phyloP scores from a whole-genome alignment of 92 coral and sea anemone species.

The Nematostella vectensis region DNA sequence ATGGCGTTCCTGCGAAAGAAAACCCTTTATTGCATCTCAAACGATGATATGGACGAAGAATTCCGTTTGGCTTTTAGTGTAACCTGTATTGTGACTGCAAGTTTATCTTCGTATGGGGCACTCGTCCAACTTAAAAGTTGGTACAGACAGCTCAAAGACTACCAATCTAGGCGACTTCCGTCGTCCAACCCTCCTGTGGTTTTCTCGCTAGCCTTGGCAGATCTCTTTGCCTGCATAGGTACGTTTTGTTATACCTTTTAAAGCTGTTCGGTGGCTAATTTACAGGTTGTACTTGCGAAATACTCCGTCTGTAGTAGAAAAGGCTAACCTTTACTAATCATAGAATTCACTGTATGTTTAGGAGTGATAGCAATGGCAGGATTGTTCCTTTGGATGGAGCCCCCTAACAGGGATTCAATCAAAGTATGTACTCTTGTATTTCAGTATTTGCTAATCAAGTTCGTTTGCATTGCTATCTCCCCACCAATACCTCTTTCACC shows the following conservation, averaged over 20 bases:
- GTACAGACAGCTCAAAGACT: constrained; percentile 20
- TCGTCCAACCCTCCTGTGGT: constrained; percentile 59
- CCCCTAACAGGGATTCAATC: constrained; percentile 18
- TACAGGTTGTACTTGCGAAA: neutral
- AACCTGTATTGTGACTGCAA: constrained; percentile 69
- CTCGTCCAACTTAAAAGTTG: constrained; percentile 56
- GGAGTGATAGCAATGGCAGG: constrained; percentile 74
- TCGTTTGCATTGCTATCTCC: too few relatives aligned
- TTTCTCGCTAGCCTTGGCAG: constrained; percentile 81
- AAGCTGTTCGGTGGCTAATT: too few relatives aligned
- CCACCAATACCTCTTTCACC: too few relatives aligned
- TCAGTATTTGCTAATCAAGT: neutral
- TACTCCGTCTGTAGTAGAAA: neutral
- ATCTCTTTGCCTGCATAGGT: constrained; percentile 86
- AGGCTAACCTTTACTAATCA: neutral
- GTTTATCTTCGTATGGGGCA: constrained; percentile 75
- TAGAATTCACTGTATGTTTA: too few relatives aligned
- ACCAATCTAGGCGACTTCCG: constrained; percentile 42
- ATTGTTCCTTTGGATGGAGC: constrained; percentile 31
- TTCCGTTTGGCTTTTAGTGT: constrained; percentile 23
- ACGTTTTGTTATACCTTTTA: too few relatives aligned
- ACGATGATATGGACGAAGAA: constrained; percentile 18
- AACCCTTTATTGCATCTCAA: constrained; percentile 67
- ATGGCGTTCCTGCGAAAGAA: constrained; percentile 91
- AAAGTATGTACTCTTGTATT: neutral